A percentile compares a stretch with the other conserved stretches of the same genome.
Conservation (phyloP, 2,888 invertebrate species). For the Calephelis perditalis region DNA sequence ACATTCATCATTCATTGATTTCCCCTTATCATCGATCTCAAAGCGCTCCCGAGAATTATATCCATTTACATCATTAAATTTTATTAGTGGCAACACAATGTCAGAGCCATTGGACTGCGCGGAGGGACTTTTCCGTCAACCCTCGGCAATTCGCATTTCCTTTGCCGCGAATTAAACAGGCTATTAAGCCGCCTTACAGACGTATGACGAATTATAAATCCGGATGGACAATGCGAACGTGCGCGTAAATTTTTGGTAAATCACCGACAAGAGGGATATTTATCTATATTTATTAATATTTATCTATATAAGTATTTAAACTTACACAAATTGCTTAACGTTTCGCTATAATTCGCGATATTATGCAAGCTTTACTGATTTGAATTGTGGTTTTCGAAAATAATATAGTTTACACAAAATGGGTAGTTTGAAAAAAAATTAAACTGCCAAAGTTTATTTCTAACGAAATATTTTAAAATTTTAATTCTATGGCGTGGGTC, state of each 20-base stretch:
- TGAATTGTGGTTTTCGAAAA: too few species aligned
- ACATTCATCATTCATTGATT: slow-evolving; percentile 57
- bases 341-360: too few species aligned
- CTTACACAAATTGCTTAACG: too few species aligned
- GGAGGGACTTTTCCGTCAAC: slow-evolving; percentile 64
- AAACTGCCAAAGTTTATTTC: too few species aligned
- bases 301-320: too few species aligned
- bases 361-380: too few species aligned
- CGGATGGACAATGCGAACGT: slow-evolving; percentile 49
- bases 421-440: too few species aligned
- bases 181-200: slow-evolving; percentile 69
- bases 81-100: slow-evolving; percentile 73
- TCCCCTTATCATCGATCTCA: slow-evolving; percentile 57
- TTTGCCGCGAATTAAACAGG: slow-evolving; percentile 72
- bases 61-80: slow-evolving; percentile 78
- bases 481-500: too few species aligned
- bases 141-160: slow-evolving; percentile 68
- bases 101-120: slow-evolving; percentile 48
- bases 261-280: background rate
- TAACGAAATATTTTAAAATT: too few species aligned
- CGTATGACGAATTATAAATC: slow-evolving; percentile 71
- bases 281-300: too few species aligned
- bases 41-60: slow-evolving; percentile 62
- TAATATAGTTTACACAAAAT: too few species aligned
- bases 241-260: slow-evolving; percentile 9